Base-by-base conservation (phyloP, 2,797 vertebrate genomes). In the Meriones psammophilus region DNA sequence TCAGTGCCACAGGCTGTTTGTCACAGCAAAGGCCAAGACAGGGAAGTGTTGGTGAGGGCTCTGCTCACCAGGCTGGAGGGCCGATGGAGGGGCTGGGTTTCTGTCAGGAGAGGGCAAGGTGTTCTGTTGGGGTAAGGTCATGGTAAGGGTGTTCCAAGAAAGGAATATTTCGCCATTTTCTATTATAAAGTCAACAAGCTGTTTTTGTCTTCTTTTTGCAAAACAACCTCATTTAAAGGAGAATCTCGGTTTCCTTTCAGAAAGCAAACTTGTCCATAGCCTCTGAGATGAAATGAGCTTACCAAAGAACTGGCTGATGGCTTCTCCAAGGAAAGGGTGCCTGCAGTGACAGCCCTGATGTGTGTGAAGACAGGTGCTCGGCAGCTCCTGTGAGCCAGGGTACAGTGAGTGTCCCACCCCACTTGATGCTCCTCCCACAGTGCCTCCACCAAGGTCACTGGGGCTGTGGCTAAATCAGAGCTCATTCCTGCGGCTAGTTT, bases 151-250 rank as follows among this genome's bases (percentile, higher is more conserved):
- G 50, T 68, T 77, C 79, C 60, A 86, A 89, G 66, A 14, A 89
- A 77, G 30, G 74, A 56, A 46, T 12, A 22, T 42, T 24, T 56
- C 76, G 13, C 22, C 50, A 89, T 64, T 58, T 76, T 14, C 73
- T 54, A 4, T 76, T 77, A 78, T 22, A 91, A 91, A 85, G 95
- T 39, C 26, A 87, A 93, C 26, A 54, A 54, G 7, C 20, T 88
- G 58, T 28, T 88, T 90, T 79, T 85, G 58, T 58, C 85, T 92
- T 76, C 8, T 91, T 77, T 92, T 90, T 90, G 80, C n/a, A 81
- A 60, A 80, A 80, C n/a, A 80, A 8, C 10, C 58, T 80, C 2
- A 1, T 9, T 8, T 62, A 42, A 81, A 62, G 56, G 79, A 26
- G 22, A 1, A 15, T 26, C 18, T 78, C 58, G 0, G 10, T 36